These are phyloP conservation scores for Coluber constrictor DNA, from an alignment of 2,797 vertebrate species.

Conservation along the genomic window DNA sequence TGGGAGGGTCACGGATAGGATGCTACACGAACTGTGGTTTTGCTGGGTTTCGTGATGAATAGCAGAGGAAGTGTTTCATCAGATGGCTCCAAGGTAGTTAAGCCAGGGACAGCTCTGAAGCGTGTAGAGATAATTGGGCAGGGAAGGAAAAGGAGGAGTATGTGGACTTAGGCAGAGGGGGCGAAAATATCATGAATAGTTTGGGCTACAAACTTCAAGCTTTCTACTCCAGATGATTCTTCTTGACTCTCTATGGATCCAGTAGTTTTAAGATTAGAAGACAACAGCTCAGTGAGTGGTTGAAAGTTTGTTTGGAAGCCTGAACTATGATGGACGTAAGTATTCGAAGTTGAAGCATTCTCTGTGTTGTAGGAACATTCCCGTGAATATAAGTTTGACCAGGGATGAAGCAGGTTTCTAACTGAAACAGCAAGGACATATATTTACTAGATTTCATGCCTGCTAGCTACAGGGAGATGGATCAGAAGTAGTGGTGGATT, in stretches of 20 bases:
- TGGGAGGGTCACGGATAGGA: conserved; percentile 71
- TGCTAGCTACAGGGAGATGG: neutral
- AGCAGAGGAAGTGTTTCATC: conserved; percentile 72
- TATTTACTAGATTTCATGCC: neutral
- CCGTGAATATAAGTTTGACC: neutral
- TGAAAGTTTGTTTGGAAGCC: conserved; percentile 61
- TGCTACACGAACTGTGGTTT: conserved; percentile 71
- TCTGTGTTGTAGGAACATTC: neutral
- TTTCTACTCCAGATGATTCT: neutral
- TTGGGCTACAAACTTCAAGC: conserved; percentile 2
- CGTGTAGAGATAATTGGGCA: conserved; percentile 71
- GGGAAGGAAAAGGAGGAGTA: conserved; percentile 65
- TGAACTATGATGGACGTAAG: conserved; percentile 57
- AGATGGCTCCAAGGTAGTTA: conserved; percentile 73
- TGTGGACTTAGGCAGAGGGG: conserved; percentile 47
- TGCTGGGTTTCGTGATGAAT: conserved; percentile 74
- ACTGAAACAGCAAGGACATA: neutral
- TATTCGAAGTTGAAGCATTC: neutral
- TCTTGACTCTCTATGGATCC: conserved; percentile 7
- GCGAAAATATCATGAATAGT: conserved; percentile 38
- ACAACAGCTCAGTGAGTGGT: conserved; percentile 42
- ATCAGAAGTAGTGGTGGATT: neutral
- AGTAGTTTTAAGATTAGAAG: conserved; percentile 3
- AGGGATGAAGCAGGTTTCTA: neutral
- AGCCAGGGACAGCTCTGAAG: conserved; percentile 64